phyloP scores from a whole-genome alignment of 2,888 invertebrate genomes.

The Ommatoiulus sabulosus region DNA sequence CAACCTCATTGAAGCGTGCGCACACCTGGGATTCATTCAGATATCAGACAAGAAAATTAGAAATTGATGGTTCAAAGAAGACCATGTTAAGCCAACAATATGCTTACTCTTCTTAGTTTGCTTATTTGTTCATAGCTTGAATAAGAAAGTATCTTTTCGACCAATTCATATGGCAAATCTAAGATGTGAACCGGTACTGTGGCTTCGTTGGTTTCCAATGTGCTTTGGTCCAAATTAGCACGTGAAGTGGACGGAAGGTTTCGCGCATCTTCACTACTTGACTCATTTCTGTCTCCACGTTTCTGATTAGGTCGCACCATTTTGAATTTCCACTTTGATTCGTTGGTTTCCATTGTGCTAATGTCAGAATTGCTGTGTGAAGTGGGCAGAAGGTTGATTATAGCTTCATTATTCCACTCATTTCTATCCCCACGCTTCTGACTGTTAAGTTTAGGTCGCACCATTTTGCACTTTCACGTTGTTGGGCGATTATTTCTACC shows the following conservation, averaged over 20 bases:
- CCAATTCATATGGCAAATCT: constrained; percentile 83
- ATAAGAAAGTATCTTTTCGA: constrained; percentile 82
- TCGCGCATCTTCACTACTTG: background rate
- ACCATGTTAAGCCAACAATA: background rate
- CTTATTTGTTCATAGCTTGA: constrained; percentile 82
- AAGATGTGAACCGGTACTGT: constrained; percentile 70
- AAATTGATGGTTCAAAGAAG: background rate
- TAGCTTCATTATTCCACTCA: background rate
- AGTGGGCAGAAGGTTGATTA: background rate
- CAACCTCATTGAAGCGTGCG: constrained; percentile 81
- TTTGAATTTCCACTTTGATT: background rate
- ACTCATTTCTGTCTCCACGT: background rate
- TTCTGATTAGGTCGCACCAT: background rate
- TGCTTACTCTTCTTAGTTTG: constrained; percentile 79
- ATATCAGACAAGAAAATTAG: constrained; percentile 24
- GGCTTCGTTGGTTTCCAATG: background rate
- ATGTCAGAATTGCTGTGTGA: background rate
- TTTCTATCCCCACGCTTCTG: background rate
- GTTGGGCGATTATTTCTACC: background rate
- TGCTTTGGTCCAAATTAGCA: background rate
- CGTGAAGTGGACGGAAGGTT: background rate
- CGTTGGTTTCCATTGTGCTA: background rate
- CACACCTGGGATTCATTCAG: constrained; percentile 75
- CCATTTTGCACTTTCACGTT: background rate
- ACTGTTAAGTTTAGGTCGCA: background rate